Base-by-base conservation (phyloP, 2,113 vertebrate species). In the Arizona elegans region DNA sequence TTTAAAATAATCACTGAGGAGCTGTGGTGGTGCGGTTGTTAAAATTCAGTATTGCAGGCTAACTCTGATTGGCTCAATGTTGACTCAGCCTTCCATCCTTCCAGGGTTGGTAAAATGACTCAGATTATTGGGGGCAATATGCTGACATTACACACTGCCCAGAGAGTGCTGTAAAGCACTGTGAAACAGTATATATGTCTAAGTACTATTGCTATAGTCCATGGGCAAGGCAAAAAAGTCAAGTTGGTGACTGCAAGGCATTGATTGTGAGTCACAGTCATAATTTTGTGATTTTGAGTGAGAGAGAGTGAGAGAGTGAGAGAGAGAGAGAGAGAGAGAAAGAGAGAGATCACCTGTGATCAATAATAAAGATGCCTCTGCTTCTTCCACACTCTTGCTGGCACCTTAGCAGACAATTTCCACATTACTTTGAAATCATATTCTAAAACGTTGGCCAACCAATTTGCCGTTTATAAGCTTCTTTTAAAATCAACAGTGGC, bases 401-500 rank as follows among this genome's bases (percentile, higher is more conserved):
- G 33, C 12, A 70, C 29, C 53, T 7, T 52, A 15, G 23, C 85
- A 86, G 19, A 47, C 38, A 86, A 47, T 47, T 47, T 86, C 23
- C 8, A 29, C 13, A 17, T 87, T 53, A 87, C 50, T 87, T 87
- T 13, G 26, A 87, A 87, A 53, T 13, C 2, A 53, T 3, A 12
- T 87, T 87, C 47, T 21, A 26, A 87, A 87, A 87, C 0, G 24
- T 53, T 53, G 24, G 47, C 47, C 2, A 2, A 53, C 13, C 86
- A 52, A 87, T 53, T 29, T 11, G 4, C 50, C 17, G 26, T 87
- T 50, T 52, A 53, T 87, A 29, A 24, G 13, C 24, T 53, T 53
- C 50, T 87, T 50, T 52, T 52, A 87, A 87, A 87, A 21, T 53
- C 86, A 26, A 3, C 93, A 96, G 91, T 95, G 92, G 91, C 95